Conservation (phyloP, 2,797 vertebrate genomes). For the Knipowitschia caucasica region DNA sequence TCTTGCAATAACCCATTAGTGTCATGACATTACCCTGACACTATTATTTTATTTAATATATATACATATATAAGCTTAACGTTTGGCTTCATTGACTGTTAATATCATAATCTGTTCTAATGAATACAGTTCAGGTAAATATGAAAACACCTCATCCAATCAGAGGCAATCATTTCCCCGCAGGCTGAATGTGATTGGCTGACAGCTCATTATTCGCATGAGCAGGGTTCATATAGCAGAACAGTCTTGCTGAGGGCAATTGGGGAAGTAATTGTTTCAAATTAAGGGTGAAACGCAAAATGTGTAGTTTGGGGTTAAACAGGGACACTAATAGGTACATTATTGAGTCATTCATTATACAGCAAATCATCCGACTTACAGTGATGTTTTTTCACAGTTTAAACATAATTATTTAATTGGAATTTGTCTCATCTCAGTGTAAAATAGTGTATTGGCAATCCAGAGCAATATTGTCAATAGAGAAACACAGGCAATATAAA, state of each 20-base stretch:
- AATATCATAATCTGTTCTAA: slow-evolving; percentile 2
- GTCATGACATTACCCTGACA: no score
- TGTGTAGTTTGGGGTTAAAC: neutral
- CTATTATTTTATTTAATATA: no score
- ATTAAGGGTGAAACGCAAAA: slow-evolving; percentile 37
- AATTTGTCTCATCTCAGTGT: no score
- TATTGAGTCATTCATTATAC: neutral
- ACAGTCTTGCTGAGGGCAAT: slow-evolving; percentile 44
- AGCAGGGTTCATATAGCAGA: slow-evolving; percentile 26
- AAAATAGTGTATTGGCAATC: no score
- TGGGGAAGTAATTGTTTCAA: slow-evolving; percentile 27
- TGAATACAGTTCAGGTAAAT: neutral
- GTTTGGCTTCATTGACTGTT: no score
- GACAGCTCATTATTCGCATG: slow-evolving; percentile 46
- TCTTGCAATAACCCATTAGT: no score
- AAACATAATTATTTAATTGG: no score
- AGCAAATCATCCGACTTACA: neutral
- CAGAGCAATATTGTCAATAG: no score
- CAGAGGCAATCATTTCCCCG: neutral
- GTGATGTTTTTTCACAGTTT: neutral
- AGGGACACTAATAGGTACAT: neutral
- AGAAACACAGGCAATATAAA: no score
- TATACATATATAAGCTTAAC: no score
- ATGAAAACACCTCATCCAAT: slow-evolving; percentile 25
- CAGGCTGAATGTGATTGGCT: slow-evolving; percentile 46